Evolutionary conservation across 2,113 vertebrate genomes (phyloP).

Genomic region (Parotia lawesii): DNA sequence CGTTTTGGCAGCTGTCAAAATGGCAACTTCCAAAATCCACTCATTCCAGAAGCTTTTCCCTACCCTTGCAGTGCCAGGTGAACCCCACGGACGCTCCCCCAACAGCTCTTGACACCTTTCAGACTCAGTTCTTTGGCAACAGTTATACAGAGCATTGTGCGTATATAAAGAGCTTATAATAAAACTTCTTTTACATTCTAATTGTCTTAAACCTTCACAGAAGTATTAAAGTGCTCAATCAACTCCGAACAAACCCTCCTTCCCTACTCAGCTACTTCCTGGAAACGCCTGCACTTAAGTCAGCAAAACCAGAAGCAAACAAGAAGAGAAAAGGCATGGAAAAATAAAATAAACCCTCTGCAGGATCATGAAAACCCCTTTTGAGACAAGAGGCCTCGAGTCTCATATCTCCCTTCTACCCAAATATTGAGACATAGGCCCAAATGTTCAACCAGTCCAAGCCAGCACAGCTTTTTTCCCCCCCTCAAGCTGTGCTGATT

Average conservation of each 20-base stretch:
- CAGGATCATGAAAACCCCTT: neutral
- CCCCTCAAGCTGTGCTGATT: neutral
- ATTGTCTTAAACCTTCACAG: slow-evolving; percentile 64
- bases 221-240: slow-evolving; percentile 67
- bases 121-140: slow-evolving; percentile 58
- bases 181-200: slow-evolving; percentile 68
- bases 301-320: slow-evolving; percentile 54
- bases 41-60: neutral
- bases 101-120: neutral
- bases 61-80: neutral
- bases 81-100: neutral
- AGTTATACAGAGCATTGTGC: slow-evolving; percentile 59
- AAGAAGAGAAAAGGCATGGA: neutral
- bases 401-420: neutral
- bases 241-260: slow-evolving; percentile 14
- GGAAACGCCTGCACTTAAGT: slow-evolving; percentile 23
- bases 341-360: neutral
- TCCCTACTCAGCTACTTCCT: slow-evolving; percentile 20
- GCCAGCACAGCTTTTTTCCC: neutral
- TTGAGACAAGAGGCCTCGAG: neutral
- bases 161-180: slow-evolving; percentile 50
- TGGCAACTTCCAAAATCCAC: neutral
- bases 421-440: neutral
- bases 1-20: slow-evolving; percentile 10
- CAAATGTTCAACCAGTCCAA: neutral